These are phyloP conservation scores for Heliornis fulica DNA, from an alignment of 2,113 vertebrate genomes.

Conservation along the genomic window DNA sequence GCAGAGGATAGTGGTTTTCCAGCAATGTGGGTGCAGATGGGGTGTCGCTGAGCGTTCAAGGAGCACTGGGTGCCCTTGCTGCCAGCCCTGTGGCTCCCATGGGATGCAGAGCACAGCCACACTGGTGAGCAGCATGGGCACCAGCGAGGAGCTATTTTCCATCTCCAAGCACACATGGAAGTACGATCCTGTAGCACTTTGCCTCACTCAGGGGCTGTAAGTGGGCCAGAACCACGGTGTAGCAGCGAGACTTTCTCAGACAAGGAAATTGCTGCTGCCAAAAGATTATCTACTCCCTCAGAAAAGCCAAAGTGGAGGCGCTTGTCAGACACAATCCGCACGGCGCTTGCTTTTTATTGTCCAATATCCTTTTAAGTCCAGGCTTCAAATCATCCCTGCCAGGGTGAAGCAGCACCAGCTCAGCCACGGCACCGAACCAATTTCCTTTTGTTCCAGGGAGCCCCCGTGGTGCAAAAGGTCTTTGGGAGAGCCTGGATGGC, in stretches of 20 bases:
- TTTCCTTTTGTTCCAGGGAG: slow-evolving; percentile 17
- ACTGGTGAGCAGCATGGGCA: rapidly evolving
- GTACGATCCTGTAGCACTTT: not conserved
- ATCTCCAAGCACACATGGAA: not conserved
- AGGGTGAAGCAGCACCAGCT: not conserved
- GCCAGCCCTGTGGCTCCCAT: not conserved
- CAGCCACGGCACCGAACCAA: not conserved
- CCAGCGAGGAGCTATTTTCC: not conserved
- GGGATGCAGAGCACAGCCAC: not conserved
- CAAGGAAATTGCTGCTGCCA: not conserved
- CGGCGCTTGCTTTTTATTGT: slow-evolving; percentile 55
- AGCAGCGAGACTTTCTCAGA: not conserved
- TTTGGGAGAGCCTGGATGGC: slow-evolving; percentile 15
- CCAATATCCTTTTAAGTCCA: slow-evolving; percentile 49
- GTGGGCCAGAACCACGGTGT: not conserved
- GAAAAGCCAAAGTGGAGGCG: slow-evolving; percentile 7
- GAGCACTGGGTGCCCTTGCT: not conserved
- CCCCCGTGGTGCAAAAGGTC: not conserved
- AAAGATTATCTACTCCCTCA: not conserved
- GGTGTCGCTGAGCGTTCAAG: not conserved
- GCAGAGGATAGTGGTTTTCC: not conserved
- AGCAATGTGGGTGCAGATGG: not conserved
- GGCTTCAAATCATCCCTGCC: slow-evolving; percentile 61
- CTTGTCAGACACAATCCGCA: slow-evolving; percentile 17
- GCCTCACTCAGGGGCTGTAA: not conserved